These are phyloP conservation scores for Proteles cristata DNA, from an alignment of 2,113 vertebrate genomes.

Conservation along the genomic window DNA sequence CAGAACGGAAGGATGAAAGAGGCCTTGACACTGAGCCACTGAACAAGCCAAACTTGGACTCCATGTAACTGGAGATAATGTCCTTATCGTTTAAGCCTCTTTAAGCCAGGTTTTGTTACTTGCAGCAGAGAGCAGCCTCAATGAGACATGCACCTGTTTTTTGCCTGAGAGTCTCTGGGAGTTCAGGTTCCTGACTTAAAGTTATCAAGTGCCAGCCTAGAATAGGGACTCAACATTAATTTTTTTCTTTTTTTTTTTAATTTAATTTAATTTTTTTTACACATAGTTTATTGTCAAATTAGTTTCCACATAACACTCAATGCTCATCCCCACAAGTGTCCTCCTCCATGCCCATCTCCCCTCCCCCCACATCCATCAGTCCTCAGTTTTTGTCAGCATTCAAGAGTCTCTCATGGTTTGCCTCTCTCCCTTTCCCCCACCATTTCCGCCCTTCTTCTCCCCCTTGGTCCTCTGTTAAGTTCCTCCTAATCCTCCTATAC, in stretches of 20 bases:
- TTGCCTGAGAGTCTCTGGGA: neutral
- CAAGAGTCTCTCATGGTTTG: too few species aligned
- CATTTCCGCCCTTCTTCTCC: too few species aligned
- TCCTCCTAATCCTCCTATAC: too few species aligned
- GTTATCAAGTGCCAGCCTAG: neutral
- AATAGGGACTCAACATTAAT: neutral
- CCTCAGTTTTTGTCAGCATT: too few species aligned
- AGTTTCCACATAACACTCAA: too few species aligned
- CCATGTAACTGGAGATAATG: neutral
- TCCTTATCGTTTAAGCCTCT: neutral
- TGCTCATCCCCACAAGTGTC: too few species aligned
- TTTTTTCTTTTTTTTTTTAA: neutral
- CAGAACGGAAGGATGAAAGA: neutral
- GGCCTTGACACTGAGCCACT: neutral
- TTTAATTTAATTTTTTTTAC: too few species aligned
- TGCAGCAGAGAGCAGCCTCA: neutral
- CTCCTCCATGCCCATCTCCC: too few species aligned
- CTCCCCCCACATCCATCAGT: too few species aligned
- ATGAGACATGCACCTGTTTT: neutral
- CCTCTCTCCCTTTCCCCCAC: too few species aligned
- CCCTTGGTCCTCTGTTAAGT: too few species aligned
- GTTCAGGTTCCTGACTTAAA: neutral
- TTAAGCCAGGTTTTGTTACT: neutral
- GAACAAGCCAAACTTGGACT: neutral
- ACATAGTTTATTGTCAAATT: too few species aligned